phyloP scores from a whole-genome alignment of 2,888 invertebrate species.

The Pristionchus arcanus region DNA sequence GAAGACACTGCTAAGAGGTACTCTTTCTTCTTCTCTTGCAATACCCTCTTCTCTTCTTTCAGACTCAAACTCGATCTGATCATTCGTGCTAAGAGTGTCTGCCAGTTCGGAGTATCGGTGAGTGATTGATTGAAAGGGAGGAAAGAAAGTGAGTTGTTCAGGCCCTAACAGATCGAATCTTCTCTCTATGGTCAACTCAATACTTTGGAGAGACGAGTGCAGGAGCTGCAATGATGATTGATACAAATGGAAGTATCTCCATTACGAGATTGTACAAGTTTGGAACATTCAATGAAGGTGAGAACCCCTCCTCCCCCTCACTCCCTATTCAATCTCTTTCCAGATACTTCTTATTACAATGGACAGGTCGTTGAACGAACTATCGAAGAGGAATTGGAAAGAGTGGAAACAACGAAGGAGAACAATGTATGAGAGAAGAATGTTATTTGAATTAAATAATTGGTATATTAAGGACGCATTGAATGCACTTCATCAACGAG shows the following conservation, averaged over 20 bases:
- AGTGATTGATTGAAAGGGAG: neutral
- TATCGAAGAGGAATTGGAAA: no score
- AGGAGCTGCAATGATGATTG: neutral
- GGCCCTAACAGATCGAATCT: neutral
- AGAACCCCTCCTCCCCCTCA: neutral
- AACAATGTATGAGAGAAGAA: neutral
- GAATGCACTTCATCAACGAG: no score
- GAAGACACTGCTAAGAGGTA: slow-evolving; percentile 5
- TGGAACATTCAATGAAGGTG: slow-evolving; percentile 20
- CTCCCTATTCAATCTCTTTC: neutral
- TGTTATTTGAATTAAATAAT: no score
- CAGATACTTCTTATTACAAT: no score
- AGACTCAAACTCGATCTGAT: slow-evolving; percentile 34
- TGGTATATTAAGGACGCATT: no score
- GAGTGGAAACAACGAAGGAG: no score
- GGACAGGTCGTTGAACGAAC: no score
- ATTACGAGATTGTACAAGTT: neutral
- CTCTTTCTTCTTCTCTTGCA: neutral
- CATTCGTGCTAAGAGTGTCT: slow-evolving; percentile 36
- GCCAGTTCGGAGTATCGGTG: slow-evolving; percentile 1
- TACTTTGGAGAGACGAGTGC: neutral
- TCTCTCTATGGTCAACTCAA: slow-evolving; percentile 35
- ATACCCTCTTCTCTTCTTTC: neutral
- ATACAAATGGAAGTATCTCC: neutral
- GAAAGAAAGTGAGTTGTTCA: neutral